Conservation (phyloP, 2,797 vertebrate species). For the Catostomus latipinnis region DNA sequence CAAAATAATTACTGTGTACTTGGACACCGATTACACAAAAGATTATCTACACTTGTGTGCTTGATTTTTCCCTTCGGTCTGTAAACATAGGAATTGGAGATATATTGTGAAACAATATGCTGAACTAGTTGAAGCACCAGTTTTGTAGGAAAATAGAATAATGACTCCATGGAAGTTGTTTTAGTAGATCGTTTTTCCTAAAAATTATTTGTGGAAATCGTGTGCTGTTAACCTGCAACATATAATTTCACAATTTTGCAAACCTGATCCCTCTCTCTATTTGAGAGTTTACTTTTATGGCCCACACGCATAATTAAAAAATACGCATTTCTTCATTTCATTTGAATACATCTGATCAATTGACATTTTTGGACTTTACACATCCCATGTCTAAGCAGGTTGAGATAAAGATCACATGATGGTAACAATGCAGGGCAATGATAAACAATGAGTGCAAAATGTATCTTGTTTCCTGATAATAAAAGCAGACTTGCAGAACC, state of each 20-base stretch:
- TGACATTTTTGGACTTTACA: conserved; percentile 85
- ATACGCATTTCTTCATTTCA: conserved; percentile 57
- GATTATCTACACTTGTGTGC: conserved; percentile 48
- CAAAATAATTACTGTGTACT: conserved; percentile 39
- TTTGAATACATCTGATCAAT: conserved; percentile 69
- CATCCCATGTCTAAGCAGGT: conserved; percentile 67
- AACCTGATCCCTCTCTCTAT: conserved; percentile 32
- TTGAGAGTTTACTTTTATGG: conserved; percentile 17
- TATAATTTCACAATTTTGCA: conserved; percentile 45
- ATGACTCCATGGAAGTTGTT: conserved; percentile 35
- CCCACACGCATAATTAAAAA: conserved; percentile 44
- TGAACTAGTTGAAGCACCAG: conserved; percentile 57
- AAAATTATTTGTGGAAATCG: conserved; percentile 6
- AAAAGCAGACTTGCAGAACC: conserved; percentile 78
- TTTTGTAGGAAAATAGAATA: conserved; percentile 70
- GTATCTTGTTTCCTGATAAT: conserved; percentile 79
- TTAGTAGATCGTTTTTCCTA: conserved; percentile 37
- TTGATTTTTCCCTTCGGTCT: conserved; percentile 50
- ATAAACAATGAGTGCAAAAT: conserved; percentile 82
- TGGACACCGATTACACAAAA: conserved; percentile 31
- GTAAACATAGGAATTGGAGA: conserved; percentile 44
- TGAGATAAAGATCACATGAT: conserved; percentile 75
- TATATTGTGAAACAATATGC: conserved; percentile 28
- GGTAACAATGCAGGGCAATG: conserved; percentile 72
- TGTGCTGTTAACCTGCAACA: conserved; percentile 39